These are phyloP conservation scores for Drosophila longiperda DNA, from an alignment of 2,888 invertebrate species.

Conservation along the genomic window DNA sequence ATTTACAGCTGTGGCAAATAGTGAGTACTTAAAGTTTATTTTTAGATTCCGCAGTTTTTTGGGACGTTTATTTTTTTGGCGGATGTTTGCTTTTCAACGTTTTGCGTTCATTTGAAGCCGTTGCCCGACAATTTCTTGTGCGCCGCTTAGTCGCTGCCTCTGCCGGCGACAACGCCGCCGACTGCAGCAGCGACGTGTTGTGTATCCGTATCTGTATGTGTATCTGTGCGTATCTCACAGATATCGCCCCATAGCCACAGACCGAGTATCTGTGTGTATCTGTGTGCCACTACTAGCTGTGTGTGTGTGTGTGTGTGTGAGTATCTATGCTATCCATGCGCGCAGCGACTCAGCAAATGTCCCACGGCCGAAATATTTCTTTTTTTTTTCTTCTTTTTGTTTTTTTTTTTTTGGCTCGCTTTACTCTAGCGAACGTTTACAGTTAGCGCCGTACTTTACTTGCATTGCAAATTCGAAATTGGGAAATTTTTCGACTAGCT, in stretches of 20 bases:
- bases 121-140: conserved; percentile 81
- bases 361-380: conserved; percentile 43
- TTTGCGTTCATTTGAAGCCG: conserved; percentile 85
- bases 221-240: conserved; percentile 81
- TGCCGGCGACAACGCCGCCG: conserved; percentile 42
- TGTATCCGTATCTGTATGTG: conserved; percentile 50
- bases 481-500: conserved; percentile 45
- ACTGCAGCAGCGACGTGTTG: conserved; percentile 57
- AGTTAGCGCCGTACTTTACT: conserved; percentile 30
- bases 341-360: conserved; percentile 45
- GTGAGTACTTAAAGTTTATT: conserved; percentile 55
- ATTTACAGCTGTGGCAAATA: conserved; percentile 2
- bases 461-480: conserved; percentile 57
- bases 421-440: conserved; percentile 27
- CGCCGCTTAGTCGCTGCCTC: conserved; percentile 63
- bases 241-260: conserved; percentile 58
- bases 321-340: conserved; percentile 42
- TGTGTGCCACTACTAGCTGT: conserved; percentile 46
- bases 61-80: conserved; percentile 77
- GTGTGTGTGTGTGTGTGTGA: conserved; percentile 18
- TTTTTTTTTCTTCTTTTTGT: conserved; percentile 2
- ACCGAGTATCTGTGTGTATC: conserved; percentile 75
- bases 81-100: conserved; percentile 86
- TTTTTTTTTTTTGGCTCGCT: conserved; percentile 14
- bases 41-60: conserved; percentile 64